Evolutionary conservation across 2,797 vertebrate genomes (phyloP).

Genomic region (Mareca penelope): DNA sequence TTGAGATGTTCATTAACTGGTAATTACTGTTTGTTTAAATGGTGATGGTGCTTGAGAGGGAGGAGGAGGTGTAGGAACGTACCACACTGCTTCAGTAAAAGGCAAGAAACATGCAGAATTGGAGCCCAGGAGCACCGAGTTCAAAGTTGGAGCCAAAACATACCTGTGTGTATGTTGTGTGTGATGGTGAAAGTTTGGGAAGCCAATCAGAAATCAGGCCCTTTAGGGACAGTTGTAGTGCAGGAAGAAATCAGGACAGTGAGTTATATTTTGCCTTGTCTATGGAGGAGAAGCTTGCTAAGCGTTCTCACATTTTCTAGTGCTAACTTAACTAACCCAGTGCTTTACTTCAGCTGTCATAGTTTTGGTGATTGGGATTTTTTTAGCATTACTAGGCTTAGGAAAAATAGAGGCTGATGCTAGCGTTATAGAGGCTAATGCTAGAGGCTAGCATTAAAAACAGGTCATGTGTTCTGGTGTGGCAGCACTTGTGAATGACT

Average conservation of each 20-base stretch:
- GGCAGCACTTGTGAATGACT: neutral
- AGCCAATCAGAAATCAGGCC: neutral
- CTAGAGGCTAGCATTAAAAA: neutral
- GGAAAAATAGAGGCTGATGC: neutral
- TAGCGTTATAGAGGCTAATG: neutral
- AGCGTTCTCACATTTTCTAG: neutral
- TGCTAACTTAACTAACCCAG: neutral
- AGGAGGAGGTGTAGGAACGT: neutral
- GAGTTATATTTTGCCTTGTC: neutral
- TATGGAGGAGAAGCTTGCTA: neutral
- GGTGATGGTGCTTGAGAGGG: neutral
- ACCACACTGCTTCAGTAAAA: neutral
- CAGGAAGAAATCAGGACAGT: neutral
- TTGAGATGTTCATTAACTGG: neutral
- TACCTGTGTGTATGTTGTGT: neutral
- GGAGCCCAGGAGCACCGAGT: rapidly evolving
- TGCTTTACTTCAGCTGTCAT: neutral
- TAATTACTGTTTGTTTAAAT: neutral
- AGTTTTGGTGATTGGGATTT: neutral
- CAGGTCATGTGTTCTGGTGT: neutral
- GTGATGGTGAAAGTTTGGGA: neutral
- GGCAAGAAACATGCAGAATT: neutral
- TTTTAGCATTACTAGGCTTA: neutral
- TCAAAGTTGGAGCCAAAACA: neutral
- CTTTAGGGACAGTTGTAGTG: neutral